Evolutionary conservation across 2,113 vertebrate species (phyloP).

Genomic region (Casuarius casuarius): DNA sequence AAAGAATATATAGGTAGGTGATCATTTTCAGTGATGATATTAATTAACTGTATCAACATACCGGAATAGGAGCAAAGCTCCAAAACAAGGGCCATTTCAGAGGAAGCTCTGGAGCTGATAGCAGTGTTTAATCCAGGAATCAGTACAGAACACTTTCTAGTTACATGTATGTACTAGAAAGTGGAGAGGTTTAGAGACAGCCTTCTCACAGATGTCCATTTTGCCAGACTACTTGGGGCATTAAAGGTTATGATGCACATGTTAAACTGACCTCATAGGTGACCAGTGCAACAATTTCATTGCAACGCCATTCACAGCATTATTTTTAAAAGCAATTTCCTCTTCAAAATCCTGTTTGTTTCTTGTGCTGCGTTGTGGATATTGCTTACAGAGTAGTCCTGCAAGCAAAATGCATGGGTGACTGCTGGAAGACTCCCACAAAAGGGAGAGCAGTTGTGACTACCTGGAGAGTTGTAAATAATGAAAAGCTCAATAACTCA

Average conservation of each 20-base stretch:
- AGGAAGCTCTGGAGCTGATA: background rate
- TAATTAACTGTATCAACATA: background rate
- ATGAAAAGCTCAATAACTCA: background rate
- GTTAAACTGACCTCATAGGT: background rate
- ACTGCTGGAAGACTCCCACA: background rate
- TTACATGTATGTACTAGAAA: background rate
- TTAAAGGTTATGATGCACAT: background rate
- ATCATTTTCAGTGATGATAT: background rate
- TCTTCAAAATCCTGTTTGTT: background rate
- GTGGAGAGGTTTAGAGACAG: background rate
- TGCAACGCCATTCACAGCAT: background rate
- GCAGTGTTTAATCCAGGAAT: background rate
- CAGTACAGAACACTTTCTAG: background rate
- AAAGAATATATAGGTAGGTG: background rate
- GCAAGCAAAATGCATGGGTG: background rate
- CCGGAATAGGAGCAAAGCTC: background rate
- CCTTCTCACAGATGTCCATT: background rate
- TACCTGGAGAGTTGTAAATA: background rate
- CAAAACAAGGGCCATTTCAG: background rate
- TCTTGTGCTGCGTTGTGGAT: background rate
- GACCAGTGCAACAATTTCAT: background rate
- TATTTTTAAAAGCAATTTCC: background rate
- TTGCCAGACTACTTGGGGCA: background rate
- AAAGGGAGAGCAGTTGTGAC: background rate
- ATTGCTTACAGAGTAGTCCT: background rate